A percentile compares a stretch with the other conserved stretches of the same genome.
These are phyloP conservation scores for Trissoscelio sp. DNA, from an alignment of 2,888 invertebrate species.

Conservation along the genomic window DNA sequence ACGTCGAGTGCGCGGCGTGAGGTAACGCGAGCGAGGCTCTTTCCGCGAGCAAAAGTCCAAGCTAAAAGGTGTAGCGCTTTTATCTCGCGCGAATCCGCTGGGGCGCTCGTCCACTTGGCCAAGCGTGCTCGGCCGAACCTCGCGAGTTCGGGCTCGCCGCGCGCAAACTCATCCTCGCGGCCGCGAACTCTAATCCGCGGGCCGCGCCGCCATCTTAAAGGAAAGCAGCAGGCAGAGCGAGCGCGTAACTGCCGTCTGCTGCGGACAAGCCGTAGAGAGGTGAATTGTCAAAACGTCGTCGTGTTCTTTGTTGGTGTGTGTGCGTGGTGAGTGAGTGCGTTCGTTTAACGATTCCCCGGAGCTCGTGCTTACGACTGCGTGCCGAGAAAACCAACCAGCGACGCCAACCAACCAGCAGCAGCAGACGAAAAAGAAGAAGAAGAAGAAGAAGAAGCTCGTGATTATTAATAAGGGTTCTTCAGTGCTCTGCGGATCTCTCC, in stretches of 20 bases:
- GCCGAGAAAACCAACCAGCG: too few relatives aligned
- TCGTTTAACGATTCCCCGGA: too few relatives aligned
- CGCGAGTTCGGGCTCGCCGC: conserved; percentile 14
- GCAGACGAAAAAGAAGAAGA: not conserved
- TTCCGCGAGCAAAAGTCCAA: conserved; percentile 56
- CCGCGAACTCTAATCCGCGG: conserved; percentile 70
- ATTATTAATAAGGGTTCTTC: conserved; percentile 23
- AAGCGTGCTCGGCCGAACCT: conserved; percentile 27
- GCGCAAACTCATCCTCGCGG: conserved; percentile 32
- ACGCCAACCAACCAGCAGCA: too few relatives aligned
- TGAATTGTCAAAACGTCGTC: conserved; percentile 59
- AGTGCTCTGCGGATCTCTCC: conserved; percentile 23
- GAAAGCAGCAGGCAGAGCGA: conserved; percentile 62
- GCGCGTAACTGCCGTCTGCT: conserved; percentile 65
- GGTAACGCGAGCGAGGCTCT: conserved; percentile 50
- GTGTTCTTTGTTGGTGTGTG: conserved; percentile 20
- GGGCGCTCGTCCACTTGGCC: conserved; percentile 26
- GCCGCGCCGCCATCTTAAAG: conserved; percentile 79
- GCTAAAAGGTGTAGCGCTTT: conserved; percentile 44
- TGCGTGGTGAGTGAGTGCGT: conserved; percentile 32
- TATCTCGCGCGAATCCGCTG: conserved; percentile 40
- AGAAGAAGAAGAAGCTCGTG: conserved; percentile 24
- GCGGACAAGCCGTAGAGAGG: conserved; percentile 42
- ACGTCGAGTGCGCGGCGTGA: conserved; percentile 67
- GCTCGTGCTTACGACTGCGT: too few relatives aligned